Percentiles rank a stretch among this genome's conserved stretches.
Evolutionary conservation across 2,113 vertebrate genomes (phyloP).

Genomic region (Myotis brandtii): DNA sequence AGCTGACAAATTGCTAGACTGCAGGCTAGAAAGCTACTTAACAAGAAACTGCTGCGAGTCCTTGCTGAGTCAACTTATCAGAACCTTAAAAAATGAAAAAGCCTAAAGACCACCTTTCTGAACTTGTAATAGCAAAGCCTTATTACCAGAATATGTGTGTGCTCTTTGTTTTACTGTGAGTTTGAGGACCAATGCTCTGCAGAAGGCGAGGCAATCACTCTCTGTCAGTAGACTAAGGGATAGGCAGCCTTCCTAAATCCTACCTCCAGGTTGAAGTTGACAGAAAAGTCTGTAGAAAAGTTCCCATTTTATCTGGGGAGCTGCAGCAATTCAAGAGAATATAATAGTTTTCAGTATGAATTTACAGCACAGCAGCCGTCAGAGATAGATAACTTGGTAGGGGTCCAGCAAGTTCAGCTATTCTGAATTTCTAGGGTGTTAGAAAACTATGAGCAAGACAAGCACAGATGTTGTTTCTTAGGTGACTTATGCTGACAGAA

Average conservation of each 20-base stretch:
- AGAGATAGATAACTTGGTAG: conserved; percentile 75
- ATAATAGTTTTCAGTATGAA: conserved; percentile 77
- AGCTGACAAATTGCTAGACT: conserved; percentile 62
- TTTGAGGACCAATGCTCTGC: conserved; percentile 31
- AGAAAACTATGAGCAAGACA: conserved; percentile 73
- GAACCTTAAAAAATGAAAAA: conserved; percentile 67
- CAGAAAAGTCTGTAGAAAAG: conserved; percentile 79
- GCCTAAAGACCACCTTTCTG: conserved; percentile 73
- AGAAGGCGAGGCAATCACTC: conserved; percentile 64
- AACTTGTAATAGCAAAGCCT: conserved; percentile 55
- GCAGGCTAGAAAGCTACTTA: conserved; percentile 67
- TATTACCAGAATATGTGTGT: conserved; percentile 53
- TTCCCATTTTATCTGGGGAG: conserved; percentile 78
- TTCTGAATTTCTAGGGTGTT: conserved; percentile 64
- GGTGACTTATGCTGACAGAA: conserved; percentile 73
- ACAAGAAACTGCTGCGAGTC: conserved; percentile 51
- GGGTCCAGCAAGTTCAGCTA: conserved; percentile 67
- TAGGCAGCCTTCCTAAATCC: conserved; percentile 78
- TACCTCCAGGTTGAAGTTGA: conserved; percentile 77
- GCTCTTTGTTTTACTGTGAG: conserved; percentile 40
- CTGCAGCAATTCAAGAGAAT: conserved; percentile 74
- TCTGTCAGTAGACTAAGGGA: conserved; percentile 65
- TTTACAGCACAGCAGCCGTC: conserved; percentile 68
- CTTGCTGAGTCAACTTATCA: conserved; percentile 56
- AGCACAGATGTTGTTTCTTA: conserved; percentile 72